phyloP scores from a whole-genome alignment of 2,888 invertebrate species.

The Drosophila kuntzei region DNA sequence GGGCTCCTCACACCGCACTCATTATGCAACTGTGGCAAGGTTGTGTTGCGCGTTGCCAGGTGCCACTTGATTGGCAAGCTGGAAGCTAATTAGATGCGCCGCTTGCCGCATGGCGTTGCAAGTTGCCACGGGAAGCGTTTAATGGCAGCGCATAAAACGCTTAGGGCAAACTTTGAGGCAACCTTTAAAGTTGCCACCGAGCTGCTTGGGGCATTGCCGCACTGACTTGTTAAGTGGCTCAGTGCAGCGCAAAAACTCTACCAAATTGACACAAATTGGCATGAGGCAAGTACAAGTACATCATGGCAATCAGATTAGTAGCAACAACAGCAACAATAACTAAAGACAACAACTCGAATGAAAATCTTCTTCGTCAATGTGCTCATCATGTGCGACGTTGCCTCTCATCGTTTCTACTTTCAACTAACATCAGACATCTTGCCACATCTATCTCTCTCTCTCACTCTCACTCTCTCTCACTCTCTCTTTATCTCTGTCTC shows the following conservation, averaged over 20 bases:
- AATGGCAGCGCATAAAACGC: conserved; percentile 35
- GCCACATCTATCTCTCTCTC: not conserved
- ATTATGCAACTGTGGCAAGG: conserved; percentile 46
- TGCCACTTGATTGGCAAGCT: conserved; percentile 34
- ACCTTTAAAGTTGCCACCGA: conserved; percentile 25
- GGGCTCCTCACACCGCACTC: conserved; percentile 13
- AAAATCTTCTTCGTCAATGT: conserved; percentile 42
- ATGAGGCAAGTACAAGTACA: conserved; percentile 58
- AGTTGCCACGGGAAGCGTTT: conserved; percentile 22
- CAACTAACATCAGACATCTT: conserved; percentile 28
- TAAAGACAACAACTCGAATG: conserved; percentile 16
- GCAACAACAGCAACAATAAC: conserved; percentile 16
- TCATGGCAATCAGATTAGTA: conserved; percentile 72
- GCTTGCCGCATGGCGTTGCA: conserved; percentile 1
- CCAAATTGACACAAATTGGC: conserved; percentile 75
- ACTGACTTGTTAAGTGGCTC: conserved; percentile 29
- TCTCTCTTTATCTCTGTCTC: not conserved
- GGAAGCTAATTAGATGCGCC: conserved; percentile 43
- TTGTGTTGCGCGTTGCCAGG: conserved; percentile 12
- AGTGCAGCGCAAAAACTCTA: conserved; percentile 38
- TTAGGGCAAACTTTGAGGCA: conserved; percentile 21
- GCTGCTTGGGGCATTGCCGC: conserved; percentile 4
- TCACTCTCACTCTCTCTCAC: not conserved
- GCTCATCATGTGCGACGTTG: conserved; percentile 58
- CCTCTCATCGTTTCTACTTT: conserved; percentile 26